Evolutionary conservation across 2,797 vertebrate genomes (phyloP).

Genomic region (Sebastes elongatus): DNA sequence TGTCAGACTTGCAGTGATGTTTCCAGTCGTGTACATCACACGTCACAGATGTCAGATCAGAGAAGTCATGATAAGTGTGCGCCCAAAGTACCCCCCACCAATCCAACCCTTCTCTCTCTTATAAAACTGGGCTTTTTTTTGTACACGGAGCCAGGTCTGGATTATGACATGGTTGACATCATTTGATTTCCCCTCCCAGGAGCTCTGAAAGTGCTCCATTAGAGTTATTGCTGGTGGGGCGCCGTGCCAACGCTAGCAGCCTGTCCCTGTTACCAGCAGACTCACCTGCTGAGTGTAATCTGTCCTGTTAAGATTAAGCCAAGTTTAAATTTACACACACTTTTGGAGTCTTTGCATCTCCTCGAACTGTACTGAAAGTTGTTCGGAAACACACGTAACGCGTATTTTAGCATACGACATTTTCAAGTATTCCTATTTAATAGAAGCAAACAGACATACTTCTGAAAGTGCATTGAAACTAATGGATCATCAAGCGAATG

Average conservation of each 20-base stretch:
- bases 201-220: conserved; percentile 78
- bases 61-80: conserved; percentile 15
- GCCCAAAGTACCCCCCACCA: neutral
- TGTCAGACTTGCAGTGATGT: conserved; percentile 13
- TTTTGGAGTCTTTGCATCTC: conserved; percentile 22
- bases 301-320: conserved; percentile 63
- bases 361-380: neutral
- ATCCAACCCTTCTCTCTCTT: neutral
- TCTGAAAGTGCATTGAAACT: neutral
- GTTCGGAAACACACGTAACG: neutral
- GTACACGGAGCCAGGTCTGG: conserved; percentile 43
- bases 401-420: neutral
- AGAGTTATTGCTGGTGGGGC: conserved; percentile 69
- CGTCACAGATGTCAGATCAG: conserved; percentile 47
- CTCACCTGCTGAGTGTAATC: conserved; percentile 77
- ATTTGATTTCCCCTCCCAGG: conserved; percentile 75
- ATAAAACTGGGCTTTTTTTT: neutral
- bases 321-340: conserved; percentile 54
- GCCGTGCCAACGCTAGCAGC: conserved; percentile 62
- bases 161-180: conserved; percentile 75
- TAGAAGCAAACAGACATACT: too few relatives aligned
- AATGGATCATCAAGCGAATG: neutral
- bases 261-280: conserved; percentile 65
- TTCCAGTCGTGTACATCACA: conserved; percentile 33
- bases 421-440: neutral